A percentile compares a stretch with the other conserved stretches of the same genome.
These are phyloP conservation scores for Ptiloglossa arizonensis DNA, from an alignment of 1,140 invertebrate species.

Conservation along the genomic window DNA sequence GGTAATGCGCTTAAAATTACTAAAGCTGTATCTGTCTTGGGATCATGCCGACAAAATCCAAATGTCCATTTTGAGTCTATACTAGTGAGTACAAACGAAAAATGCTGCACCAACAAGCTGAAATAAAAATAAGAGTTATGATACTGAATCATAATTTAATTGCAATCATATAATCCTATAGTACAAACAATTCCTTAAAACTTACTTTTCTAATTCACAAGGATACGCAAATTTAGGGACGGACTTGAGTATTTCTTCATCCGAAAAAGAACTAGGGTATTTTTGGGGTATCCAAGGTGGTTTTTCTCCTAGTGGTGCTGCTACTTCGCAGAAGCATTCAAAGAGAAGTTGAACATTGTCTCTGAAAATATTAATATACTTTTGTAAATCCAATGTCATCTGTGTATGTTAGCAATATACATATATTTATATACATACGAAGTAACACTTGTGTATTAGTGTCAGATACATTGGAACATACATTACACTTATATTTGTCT, in stretches of 20 bases:
- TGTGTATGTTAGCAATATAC: not conserved
- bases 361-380: slow-evolving; percentile 82
- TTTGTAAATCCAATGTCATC: not conserved
- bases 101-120: slow-evolving; percentile 90
- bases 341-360: slow-evolving; percentile 90
- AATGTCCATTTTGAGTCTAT: slow-evolving; percentile 97
- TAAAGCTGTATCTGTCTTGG: slow-evolving; percentile 89
- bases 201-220: slow-evolving; percentile 90
- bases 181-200: slow-evolving; percentile 18
- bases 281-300: slow-evolving; percentile 89
- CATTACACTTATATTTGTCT: not conserved
- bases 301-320: slow-evolving; percentile 84
- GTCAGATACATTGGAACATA: not conserved
- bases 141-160: not conserved
- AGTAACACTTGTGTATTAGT: too few species aligned
- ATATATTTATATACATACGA: too few species aligned
- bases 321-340: slow-evolving; percentile 92
- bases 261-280: slow-evolving; percentile 88
- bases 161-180: too few species aligned
- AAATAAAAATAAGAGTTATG: slow-evolving; percentile 69
- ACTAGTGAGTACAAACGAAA: slow-evolving; percentile 96
- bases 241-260: slow-evolving; percentile 89
- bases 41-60: slow-evolving; percentile 96
- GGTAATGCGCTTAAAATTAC: slow-evolving; percentile 93
- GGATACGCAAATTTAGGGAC: slow-evolving; percentile 93